These are phyloP conservation scores for Calvadosia cruxmelitensis DNA, from an alignment of 30 jellyfish, hydroid and myxozoan genomes.

Conservation along the genomic window DNA sequence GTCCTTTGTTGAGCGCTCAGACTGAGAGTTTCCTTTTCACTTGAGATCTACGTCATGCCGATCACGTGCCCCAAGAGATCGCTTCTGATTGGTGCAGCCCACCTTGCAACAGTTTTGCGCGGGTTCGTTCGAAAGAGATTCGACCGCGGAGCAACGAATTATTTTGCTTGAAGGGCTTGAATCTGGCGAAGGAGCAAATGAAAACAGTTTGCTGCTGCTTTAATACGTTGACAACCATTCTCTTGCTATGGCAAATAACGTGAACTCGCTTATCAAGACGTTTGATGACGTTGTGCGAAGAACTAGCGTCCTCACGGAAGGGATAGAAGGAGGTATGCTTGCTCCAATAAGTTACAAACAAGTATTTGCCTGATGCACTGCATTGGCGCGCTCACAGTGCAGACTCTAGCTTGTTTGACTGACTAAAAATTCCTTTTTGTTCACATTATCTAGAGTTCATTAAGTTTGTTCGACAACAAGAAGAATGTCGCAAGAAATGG, in stretches of 20 bases:
- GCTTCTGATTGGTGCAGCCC: background rate
- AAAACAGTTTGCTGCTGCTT: background rate
- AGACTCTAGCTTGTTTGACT: too few species aligned
- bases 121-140: background rate
- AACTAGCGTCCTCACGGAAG: conserved; percentile 85
- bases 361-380: background rate
- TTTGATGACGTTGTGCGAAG: conserved; percentile 84
- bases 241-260: background rate
- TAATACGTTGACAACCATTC: background rate
- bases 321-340: conserved; percentile 78
- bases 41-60: background rate
- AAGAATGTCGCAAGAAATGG: conserved; percentile 85
- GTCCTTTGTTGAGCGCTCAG: too few species aligned
- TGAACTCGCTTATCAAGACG: conserved; percentile 30
- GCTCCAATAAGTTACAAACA: background rate
- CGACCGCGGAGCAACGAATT: background rate
- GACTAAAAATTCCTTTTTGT: background rate
- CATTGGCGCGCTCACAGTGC: too few species aligned
- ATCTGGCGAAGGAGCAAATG: too few species aligned
- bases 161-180: background rate
- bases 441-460: conserved; percentile 39
- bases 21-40: too few species aligned
- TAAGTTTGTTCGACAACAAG: conserved; percentile 89
- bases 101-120: background rate
- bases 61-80: background rate